Percentiles rank a stretch among this genome's conserved stretches.
These are phyloP conservation scores for Macroglossus sobrinus DNA, from an alignment of 2,113 vertebrate species.

Conservation along the genomic window DNA sequence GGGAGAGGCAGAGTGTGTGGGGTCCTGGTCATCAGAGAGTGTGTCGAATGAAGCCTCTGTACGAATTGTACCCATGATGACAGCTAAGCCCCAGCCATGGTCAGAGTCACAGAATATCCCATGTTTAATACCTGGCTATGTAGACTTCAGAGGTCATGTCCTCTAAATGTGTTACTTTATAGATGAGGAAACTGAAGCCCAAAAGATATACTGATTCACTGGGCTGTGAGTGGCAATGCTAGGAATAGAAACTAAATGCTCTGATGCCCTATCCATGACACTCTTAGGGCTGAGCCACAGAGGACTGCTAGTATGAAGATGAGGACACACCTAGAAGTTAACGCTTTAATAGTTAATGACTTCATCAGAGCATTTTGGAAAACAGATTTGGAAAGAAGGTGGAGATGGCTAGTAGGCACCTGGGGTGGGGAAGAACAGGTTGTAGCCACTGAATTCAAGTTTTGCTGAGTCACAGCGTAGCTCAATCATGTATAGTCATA, in stretches of 20 bases:
- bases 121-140: not conserved
- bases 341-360: not conserved
- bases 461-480: not conserved
- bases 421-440: not conserved
- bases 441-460: not conserved
- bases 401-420: not conserved
- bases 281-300: not conserved
- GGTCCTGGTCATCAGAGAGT: not conserved
- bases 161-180: not conserved
- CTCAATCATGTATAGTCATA: not conserved
- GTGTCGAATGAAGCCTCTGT: not conserved
- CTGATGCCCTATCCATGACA: not conserved
- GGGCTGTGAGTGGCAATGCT: not conserved
- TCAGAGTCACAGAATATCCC: not conserved
- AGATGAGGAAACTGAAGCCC: not conserved
- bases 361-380: not conserved
- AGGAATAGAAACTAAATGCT: not conserved
- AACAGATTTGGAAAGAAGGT: not conserved
- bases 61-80: not conserved
- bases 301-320: not conserved
- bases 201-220: not conserved
- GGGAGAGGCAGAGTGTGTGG: not conserved
- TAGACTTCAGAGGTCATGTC: not conserved
- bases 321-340: not conserved
- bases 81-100: not conserved